A percentile compares a stretch with the other conserved stretches of the same genome.
phyloP scores from a whole-genome alignment of 2,888 invertebrate species.

The Spilarctia lutea region DNA sequence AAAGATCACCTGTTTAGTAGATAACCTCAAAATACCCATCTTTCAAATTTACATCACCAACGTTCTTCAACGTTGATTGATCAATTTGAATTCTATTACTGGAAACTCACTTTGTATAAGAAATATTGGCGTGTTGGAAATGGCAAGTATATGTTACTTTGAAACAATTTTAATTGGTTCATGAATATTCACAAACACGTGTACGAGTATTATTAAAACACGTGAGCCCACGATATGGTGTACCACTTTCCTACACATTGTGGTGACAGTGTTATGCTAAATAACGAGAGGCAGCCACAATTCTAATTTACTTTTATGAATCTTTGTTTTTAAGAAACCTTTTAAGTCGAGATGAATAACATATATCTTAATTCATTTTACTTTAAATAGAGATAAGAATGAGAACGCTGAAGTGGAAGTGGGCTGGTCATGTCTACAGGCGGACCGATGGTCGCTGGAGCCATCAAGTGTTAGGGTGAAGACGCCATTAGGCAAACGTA shows the following conservation, averaged over 20 bases:
- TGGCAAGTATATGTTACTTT: constrained; percentile 1
- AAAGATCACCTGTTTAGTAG: not conserved
- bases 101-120: not conserved
- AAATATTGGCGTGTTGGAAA: constrained; percentile 8
- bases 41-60: not conserved
- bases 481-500: too few species aligned
- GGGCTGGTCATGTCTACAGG: too few species aligned
- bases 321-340: not conserved
- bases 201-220: constrained; percentile 14
- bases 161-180: constrained; percentile 21
- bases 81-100: not conserved
- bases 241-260: constrained; percentile 6
- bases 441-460: too few species aligned
- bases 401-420: too few species aligned
- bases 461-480: too few species aligned
- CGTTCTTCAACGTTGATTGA: not conserved
- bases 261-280: constrained; percentile 1
- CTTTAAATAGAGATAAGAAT: not conserved
- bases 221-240: constrained; percentile 5
- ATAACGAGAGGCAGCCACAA: constrained; percentile 1
- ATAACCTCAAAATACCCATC: not conserved
- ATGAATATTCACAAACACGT: constrained; percentile 17
- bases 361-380: not conserved
- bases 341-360: not conserved
- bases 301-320: not conserved